phyloP scores from a whole-genome alignment of 2,113 vertebrate species.

The Sigmodon hispidus region DNA sequence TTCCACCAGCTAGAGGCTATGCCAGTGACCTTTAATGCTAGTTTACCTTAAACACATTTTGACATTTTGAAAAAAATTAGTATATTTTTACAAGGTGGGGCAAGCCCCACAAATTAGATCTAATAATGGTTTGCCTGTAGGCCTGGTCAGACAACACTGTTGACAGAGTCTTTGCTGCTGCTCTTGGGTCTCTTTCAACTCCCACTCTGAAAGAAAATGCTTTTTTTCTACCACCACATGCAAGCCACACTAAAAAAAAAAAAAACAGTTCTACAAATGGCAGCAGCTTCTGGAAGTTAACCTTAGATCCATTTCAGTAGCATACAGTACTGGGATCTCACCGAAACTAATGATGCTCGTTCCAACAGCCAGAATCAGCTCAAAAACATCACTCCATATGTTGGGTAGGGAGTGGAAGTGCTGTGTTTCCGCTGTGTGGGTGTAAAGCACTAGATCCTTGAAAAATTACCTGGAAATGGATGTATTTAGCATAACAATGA shows the following conservation, averaged over 20 bases:
- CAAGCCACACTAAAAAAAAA: not conserved
- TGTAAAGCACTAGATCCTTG: conserved; percentile 37
- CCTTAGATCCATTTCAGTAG: not conserved
- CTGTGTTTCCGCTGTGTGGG: not conserved
- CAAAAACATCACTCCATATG: not conserved
- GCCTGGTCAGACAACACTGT: conserved; percentile 20
- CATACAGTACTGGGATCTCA: not conserved
- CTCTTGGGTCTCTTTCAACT: not conserved
- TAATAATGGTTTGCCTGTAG: conserved; percentile 68
- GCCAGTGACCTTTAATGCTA: conserved; percentile 69
- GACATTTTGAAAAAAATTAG: conserved; percentile 75
- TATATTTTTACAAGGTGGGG: conserved; percentile 68
- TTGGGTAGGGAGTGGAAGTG: conserved; percentile 9
- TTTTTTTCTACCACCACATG: not conserved
- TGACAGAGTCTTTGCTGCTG: not conserved
- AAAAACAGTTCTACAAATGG: conserved; percentile 34
- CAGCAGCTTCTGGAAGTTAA: not conserved
- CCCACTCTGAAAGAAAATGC: not conserved
- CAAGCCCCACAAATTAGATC: conserved; percentile 61
- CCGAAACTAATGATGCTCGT: conserved; percentile 7
- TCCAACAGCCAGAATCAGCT: conserved; percentile 11
- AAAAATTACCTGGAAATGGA: conserved; percentile 50
- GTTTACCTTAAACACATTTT: conserved; percentile 70
- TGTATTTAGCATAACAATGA: conserved; percentile 40
- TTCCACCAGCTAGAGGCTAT: conserved; percentile 46